Evolutionary conservation across 2,113 vertebrate genomes (phyloP), one percentile per base, ranked within the genome.

Genomic region (Baryphthengus martii): DNA sequence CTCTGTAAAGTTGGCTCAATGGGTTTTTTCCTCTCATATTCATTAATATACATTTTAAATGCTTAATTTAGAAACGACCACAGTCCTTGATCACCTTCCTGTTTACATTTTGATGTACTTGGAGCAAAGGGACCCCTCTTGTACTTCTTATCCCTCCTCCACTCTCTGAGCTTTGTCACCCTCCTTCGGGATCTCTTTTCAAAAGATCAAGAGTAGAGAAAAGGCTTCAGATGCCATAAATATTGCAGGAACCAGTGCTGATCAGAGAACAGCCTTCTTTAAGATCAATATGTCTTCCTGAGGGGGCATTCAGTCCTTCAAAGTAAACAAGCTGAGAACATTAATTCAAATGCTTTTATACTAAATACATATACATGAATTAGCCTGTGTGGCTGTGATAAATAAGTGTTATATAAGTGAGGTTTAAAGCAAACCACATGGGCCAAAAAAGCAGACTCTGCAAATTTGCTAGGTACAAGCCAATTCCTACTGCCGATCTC

Each of bases 211-310:
- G 97, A 97, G 91, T 40, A 89, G 84, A 95, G 93, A 93, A 91
- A 87, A 95, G 87, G 82, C 93, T 97, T 98, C 97, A 97, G 83
- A 97, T 97, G 95, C 93, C 96, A 97, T 98, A 97, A 98, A 98
- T 98, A 98, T 97, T 98, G 71, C 95, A 98, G 89, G 59, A 97
- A 77, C 40, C 90, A 44, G 66, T 29, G 79, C 89, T 97, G 96
- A 96, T 97, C 91, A 66, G 97, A 97, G 96, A 95, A 82, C 13
- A 29, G 90, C 91, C 97, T 96, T 92, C 90, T 95, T 96, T 96
- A 94, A 97, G 92, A 97, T 96, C 62, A 49, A 93, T 95, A 93
- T 94, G 53, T 92, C 95, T 97, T 98, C 97, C 96, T 96, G 78
- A 83, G 95, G 83, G 94, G 95, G 77, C 74, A 91, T 80, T 95